Percentiles rank a stretch among this genome's conserved stretches.
Evolutionary conservation across 2,888 invertebrate species (phyloP).

Genomic region (Exephanes ischioxanthus): DNA sequence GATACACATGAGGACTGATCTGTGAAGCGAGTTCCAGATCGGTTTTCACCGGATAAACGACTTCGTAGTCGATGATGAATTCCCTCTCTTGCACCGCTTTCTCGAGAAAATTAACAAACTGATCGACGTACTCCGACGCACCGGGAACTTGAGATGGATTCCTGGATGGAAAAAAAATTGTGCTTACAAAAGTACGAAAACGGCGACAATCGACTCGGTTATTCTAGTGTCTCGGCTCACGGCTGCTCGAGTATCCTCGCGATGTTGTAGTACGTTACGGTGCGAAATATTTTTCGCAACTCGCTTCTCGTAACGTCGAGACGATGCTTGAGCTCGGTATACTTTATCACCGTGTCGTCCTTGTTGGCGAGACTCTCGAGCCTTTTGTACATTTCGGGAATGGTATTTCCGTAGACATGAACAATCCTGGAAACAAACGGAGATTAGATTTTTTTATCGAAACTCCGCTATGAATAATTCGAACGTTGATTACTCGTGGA

Average conservation of each 20-base stretch:
- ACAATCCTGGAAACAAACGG: slow-evolving; percentile 88
- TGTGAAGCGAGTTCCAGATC: slow-evolving; percentile 89
- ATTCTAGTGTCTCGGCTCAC: slow-evolving; percentile 77
- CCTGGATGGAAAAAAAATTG: slow-evolving; percentile 72
- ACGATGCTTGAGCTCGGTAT: slow-evolving; percentile 84
- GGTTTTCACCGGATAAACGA: slow-evolving; percentile 88
- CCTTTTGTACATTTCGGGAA: slow-evolving; percentile 90
- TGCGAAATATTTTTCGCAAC: slow-evolving; percentile 84
- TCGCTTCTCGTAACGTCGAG: slow-evolving; percentile 86
- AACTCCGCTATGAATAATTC: neutral
- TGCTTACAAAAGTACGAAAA: slow-evolving; percentile 39
- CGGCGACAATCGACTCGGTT: neutral
- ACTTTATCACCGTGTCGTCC: slow-evolving; percentile 83
- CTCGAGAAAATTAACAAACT: slow-evolving; percentile 85
- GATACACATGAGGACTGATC: slow-evolving; percentile 90
- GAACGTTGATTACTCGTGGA: slow-evolving; percentile 82
- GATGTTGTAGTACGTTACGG: slow-evolving; percentile 83
- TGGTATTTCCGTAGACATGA: slow-evolving; percentile 91
- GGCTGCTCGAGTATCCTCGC: slow-evolving; percentile 80
- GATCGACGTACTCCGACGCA: slow-evolving; percentile 80
- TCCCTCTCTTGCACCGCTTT: slow-evolving; percentile 86
- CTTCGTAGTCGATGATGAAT: slow-evolving; percentile 90
- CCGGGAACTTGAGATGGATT: slow-evolving; percentile 75
- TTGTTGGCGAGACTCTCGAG: slow-evolving; percentile 85
- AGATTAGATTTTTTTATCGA: neutral